phyloP scores from a whole-genome alignment of 2,797 vertebrate species.

The Pitangus sulphuratus region DNA sequence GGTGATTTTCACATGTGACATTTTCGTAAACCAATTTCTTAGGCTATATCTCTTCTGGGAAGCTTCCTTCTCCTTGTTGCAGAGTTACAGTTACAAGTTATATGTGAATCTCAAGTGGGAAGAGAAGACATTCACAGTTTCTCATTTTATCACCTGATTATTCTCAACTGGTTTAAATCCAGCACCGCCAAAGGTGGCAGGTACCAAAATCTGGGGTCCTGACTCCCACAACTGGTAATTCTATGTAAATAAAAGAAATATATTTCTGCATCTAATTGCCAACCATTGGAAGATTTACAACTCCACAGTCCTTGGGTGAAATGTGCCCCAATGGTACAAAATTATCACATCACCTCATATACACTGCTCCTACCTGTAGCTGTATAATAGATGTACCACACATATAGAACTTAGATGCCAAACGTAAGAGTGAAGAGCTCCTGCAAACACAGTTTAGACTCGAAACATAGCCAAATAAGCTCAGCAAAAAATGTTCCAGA shows the following conservation, averaged over 20 bases:
- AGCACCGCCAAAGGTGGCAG: neutral
- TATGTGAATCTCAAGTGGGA: neutral
- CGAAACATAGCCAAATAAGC: neutral
- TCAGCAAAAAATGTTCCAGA: neutral
- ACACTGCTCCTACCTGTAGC: neutral
- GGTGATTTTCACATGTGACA: neutral
- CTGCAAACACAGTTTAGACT: neutral
- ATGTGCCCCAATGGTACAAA: neutral
- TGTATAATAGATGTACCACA: neutral
- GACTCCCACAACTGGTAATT: neutral
- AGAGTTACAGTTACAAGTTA: neutral
- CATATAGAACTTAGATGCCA: neutral
- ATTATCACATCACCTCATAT: neutral
- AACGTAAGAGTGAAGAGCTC: neutral
- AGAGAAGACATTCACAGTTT: neutral
- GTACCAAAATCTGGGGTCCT: neutral
- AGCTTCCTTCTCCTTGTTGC: neutral
- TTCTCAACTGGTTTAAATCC: neutral
- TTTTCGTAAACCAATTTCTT: neutral
- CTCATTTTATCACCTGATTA: neutral
- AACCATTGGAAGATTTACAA: neutral
- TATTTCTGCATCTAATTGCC: neutral
- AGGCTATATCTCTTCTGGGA: neutral
- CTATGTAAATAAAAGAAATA: neutral
- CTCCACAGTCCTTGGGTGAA: neutral